Conservation (phyloP, 2,888 invertebrate species). For the Sacculina carcini region DNA sequence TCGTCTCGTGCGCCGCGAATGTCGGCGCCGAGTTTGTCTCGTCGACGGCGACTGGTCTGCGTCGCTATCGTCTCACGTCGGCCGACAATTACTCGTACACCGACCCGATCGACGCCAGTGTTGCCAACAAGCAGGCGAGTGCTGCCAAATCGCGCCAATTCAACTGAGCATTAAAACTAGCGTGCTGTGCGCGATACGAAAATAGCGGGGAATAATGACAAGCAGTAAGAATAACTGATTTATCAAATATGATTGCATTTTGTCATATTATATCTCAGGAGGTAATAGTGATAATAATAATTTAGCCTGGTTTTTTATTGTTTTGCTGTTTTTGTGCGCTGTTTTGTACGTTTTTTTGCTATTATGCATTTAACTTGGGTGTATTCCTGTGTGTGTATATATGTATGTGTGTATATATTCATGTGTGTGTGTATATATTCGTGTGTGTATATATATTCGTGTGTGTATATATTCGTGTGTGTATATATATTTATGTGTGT, state of each 20-base stretch:
- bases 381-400: too few species aligned
- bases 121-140: conserved; percentile 60
- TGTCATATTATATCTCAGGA: too few species aligned
- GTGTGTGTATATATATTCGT: not conserved
- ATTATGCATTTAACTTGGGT: not conserved
- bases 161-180: too few species aligned
- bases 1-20: conserved; percentile 7
- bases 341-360: not conserved
- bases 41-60: too few species aligned
- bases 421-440: conserved; percentile 1
- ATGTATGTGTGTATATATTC: conserved; percentile 1
- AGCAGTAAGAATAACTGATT: too few species aligned
- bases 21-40: conserved; percentile 20
- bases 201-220: too few species aligned
- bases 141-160: not conserved
- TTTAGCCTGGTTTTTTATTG: too few species aligned
- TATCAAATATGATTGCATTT: too few species aligned
- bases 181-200: too few species aligned
- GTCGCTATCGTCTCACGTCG: conserved; percentile 45
- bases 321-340: not conserved
- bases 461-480: conserved; percentile 1
- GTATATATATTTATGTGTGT: too few species aligned
- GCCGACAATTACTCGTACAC: conserved; percentile 86
- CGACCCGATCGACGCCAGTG: conserved; percentile 78
- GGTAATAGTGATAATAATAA: too few species aligned